Percentiles rank a stretch among this genome's conserved stretches.
Conservation (phyloP, 53 echinoderm and acorn worm species). For the Antedon mediterranea region DNA sequence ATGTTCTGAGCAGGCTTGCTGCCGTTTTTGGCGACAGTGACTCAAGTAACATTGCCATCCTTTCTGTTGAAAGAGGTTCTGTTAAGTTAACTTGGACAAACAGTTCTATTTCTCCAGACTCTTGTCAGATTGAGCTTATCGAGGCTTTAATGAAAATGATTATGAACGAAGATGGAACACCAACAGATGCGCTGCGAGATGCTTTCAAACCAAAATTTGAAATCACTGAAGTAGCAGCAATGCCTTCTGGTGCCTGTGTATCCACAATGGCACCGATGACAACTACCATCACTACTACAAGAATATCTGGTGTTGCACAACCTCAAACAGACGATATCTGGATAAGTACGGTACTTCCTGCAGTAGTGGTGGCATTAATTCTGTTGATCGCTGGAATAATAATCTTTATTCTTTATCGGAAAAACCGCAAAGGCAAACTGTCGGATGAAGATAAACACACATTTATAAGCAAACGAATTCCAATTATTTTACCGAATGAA, state of each 20-base stretch:
- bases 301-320: neutral
- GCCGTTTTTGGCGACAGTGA: conserved; percentile 73
- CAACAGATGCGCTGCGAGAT: conserved; percentile 72
- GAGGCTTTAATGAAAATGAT: conserved; percentile 63
- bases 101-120: conserved; percentile 67
- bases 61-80: conserved; percentile 62
- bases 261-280: conserved; percentile 37
- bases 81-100: conserved; percentile 90
- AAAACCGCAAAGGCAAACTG: conserved; percentile 87
- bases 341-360: conserved; percentile 69
- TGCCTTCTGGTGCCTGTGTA: conserved; percentile 50
- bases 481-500: conserved; percentile 92
- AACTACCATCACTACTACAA: conserved; percentile 2
- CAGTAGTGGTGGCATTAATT: conserved; percentile 63
- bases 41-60: conserved; percentile 75
- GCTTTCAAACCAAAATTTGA: conserved; percentile 60
- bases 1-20: conserved; percentile 68
- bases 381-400: conserved; percentile 75
- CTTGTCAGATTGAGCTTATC: conserved; percentile 61
- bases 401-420: conserved; percentile 37
- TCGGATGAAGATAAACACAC: conserved; percentile 97
- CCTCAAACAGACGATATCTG: conserved; percentile 45
- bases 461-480: conserved; percentile 97
- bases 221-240: conserved; percentile 68
- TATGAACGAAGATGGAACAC: conserved; percentile 55